These are phyloP conservation scores for Drosophila funebris DNA, from an alignment of 1,140 invertebrate genomes.

Conservation along the genomic window DNA sequence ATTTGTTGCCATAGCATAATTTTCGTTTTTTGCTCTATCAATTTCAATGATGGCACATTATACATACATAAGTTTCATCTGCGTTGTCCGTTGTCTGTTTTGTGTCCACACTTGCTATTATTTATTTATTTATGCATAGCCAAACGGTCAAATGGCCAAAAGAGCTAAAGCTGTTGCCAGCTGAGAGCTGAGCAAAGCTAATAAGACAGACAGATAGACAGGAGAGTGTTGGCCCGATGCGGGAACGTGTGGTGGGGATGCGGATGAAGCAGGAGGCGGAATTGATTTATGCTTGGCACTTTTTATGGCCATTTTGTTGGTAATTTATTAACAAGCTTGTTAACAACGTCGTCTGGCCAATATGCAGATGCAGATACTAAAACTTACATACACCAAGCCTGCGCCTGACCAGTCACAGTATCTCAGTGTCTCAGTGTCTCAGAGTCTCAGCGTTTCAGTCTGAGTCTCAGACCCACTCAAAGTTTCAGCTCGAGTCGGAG, in stretches of 20 bases:
- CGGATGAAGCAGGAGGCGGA: constrained; percentile 30
- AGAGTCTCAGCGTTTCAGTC: neutral
- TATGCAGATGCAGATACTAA: constrained; percentile 67
- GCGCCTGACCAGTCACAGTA: constrained; percentile 40
- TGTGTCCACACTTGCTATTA: constrained; percentile 77
- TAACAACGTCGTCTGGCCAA: constrained; percentile 71
- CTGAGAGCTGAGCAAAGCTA: constrained; percentile 22
- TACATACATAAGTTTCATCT: constrained; percentile 37
- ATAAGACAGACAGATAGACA: constrained; percentile 18
- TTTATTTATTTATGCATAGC: constrained; percentile 73
- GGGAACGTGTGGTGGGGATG: neutral
- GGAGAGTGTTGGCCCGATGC: neutral
- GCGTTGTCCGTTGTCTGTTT: constrained; percentile 61
- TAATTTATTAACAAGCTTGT: constrained; percentile 83
- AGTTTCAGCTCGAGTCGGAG: neutral
- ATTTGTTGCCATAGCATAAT: constrained; percentile 26
- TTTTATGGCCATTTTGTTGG: constrained; percentile 82
- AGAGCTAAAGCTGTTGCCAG: constrained; percentile 16
- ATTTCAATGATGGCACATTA: constrained; percentile 69
- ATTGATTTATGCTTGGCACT: constrained; percentile 81
- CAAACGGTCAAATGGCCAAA: neutral
- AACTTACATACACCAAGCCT: constrained; percentile 42
- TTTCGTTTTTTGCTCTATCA: constrained; percentile 59
- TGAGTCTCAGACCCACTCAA: neutral
- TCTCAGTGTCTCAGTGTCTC: neutral